Evolutionary conservation across 2,113 vertebrate species (phyloP), one percentile per base, ranked within the genome.

Genomic region (Ahaetulla prasina): DNA sequence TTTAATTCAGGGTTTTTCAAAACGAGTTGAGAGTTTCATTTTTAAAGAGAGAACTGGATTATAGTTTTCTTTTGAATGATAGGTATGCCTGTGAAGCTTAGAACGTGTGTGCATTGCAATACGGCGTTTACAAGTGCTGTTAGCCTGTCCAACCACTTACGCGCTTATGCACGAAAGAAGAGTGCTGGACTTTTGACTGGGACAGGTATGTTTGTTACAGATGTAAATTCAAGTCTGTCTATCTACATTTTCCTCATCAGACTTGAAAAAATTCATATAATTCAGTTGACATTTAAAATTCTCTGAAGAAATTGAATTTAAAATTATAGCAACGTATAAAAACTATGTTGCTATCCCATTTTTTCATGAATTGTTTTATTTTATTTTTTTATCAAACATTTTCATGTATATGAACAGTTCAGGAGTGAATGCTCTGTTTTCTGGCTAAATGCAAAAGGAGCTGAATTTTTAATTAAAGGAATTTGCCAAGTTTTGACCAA

Each of bases 41-140:
- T 97, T 97, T 97, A 95, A 97, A 97, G 97, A 97, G 97, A 98
- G 97, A 98, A 97, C 97, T 98, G 97, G 97, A 97, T 98, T 97
- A 97, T 98, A 98, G 97, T 97, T 98, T 98, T 98, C 96, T 98
- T 97, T 98, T 97, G 98, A 98, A 97, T 97, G 98, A 98, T 98
- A 96, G 98, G 97, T 97, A 97, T 97, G 97, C 98, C 97, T 97
- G 97, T 98, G 97, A 98, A 97, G 97, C 97, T 97, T 97, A 98
- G 97, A 97, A 97, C 97, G 96, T 99, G 99, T 97, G 96, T 98
- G 97, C 99, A 99, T 98, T 99, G 99, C 98, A 99, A 98, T 97
- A 98, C 98, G 95, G 98, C 98, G 92, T 99, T 99, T 97, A 98
- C 98, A 97, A 99, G 99, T 97, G 98, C 98, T 96, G 98, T 99